These are phyloP conservation scores for Heliconius ethilla DNA, from an alignment of 2,888 invertebrate species.

Conservation along the genomic window DNA sequence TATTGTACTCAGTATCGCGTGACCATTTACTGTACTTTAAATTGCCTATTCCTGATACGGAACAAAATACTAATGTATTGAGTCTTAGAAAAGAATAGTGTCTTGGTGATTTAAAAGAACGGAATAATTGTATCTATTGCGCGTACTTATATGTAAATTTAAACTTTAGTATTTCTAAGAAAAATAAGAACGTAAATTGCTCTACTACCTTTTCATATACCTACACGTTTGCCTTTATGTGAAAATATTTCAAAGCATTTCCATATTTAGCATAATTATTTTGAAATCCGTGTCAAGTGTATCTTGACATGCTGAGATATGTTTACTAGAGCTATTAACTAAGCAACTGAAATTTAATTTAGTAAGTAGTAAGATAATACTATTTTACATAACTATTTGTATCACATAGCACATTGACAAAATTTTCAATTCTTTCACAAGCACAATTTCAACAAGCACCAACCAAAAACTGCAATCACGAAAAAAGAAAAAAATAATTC, in stretches of 20 bases:
- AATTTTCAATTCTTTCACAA: background rate
- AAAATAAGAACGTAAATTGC: background rate
- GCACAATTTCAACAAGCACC: background rate
- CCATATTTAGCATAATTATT: conserved; percentile 8
- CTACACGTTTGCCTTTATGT: background rate
- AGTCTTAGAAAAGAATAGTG: background rate
- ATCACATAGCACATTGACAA: background rate
- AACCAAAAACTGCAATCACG: background rate
- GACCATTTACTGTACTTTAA: conserved; percentile 10
- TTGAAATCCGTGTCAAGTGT: conserved; percentile 24
- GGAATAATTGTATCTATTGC: background rate
- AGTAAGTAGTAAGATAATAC: background rate
- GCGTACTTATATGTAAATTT: background rate
- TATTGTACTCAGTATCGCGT: conserved; percentile 10
- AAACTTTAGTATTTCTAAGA: background rate
- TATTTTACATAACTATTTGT: background rate
- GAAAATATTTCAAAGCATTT: background rate
- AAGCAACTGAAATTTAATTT: background rate
- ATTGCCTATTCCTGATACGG: background rate
- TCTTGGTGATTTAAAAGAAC: background rate
- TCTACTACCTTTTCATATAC: background rate
- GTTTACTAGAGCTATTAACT: conserved; percentile 1
- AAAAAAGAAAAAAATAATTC: background rate
- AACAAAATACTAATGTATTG: background rate
- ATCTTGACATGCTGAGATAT: conserved; percentile 16